phyloP scores from a whole-genome alignment of 1,140 invertebrate genomes.

The Leptonema lineaticorne region DNA sequence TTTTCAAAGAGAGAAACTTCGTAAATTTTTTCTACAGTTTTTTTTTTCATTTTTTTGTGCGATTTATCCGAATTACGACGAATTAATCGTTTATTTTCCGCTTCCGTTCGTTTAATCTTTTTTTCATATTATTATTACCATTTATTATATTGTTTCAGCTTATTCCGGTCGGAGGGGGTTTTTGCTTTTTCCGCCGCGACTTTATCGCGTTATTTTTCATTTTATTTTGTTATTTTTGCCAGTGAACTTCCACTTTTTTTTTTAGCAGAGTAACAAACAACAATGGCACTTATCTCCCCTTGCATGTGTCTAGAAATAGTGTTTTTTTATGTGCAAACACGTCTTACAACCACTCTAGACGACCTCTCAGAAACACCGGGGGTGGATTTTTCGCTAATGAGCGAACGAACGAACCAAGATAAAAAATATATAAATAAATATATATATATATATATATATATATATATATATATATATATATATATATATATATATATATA shows the following conservation, averaged over 20 bases:
- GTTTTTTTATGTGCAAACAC: constrained; percentile 28
- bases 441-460: no score
- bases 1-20: no score
- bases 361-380: constrained; percentile 14
- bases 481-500: no score
- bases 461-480: no score
- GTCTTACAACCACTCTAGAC: constrained; percentile 15
- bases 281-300: constrained; percentile 25
- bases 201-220: not conserved
- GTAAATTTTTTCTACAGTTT: no score
- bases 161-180: not conserved
- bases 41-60: no score
- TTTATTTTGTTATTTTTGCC: not conserved
- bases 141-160: not conserved
- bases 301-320: constrained; percentile 22
- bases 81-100: no score
- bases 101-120: no score
- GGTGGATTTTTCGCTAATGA: constrained; percentile 25
- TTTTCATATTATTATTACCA: no score
- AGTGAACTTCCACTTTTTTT: no score
- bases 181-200: not conserved
- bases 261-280: constrained; percentile 7
- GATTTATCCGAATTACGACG: no score
- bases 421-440: no score
- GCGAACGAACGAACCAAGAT: constrained; percentile 8